Evolutionary conservation across 2,113 vertebrate genomes (phyloP), one percentile per base, ranked within the genome.

Genomic region (Hippoglossus stenolepis): DNA sequence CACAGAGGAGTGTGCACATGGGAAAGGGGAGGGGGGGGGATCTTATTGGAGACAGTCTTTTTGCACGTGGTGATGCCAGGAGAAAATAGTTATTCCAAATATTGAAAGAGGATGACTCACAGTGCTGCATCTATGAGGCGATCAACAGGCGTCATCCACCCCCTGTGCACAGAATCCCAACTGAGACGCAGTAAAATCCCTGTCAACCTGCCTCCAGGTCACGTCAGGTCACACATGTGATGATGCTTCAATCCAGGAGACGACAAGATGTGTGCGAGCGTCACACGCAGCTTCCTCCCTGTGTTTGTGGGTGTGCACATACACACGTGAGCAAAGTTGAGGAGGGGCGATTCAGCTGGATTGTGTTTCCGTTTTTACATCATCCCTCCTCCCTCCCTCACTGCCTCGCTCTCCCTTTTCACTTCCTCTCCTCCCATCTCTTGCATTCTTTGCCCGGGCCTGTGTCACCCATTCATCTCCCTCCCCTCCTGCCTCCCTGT

Each of bases 61-160:
- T 8, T 5, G 21, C 23, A 51, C 10, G 6, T 2, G 56, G 24
- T 5, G 11, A 49, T 15, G 35, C 2, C 2, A 14, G 5, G 31
- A 31, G 15, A 17, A 45, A 21, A 47, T 18, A 23, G 15, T 14
- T 54, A 2, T 56, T 77, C 18, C 12, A 53, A 58, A 12, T 4
- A n/a, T 12, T 1, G 2, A 23, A 31, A 57, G 0, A 56, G 56
- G 9, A 43, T 11, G 71, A 90, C 85, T 89, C 68, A 92, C 88
- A 66, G 70, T 26, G 68, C 59, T 56, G 74, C 84, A 83, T 90
- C 63, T 59, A 77, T 5, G 31, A 23, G 66, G 51, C 1, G 56
- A 80, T 88, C 90, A 92, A 89, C 84, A 90, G 90, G 91, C 80
- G 47, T 86, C 87, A 82, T 80, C 77, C 83, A 78, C 54, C 63